These are phyloP conservation scores for Brachionus sp. DNA, from an alignment of 1,140 invertebrate species.

Conservation along the genomic window DNA sequence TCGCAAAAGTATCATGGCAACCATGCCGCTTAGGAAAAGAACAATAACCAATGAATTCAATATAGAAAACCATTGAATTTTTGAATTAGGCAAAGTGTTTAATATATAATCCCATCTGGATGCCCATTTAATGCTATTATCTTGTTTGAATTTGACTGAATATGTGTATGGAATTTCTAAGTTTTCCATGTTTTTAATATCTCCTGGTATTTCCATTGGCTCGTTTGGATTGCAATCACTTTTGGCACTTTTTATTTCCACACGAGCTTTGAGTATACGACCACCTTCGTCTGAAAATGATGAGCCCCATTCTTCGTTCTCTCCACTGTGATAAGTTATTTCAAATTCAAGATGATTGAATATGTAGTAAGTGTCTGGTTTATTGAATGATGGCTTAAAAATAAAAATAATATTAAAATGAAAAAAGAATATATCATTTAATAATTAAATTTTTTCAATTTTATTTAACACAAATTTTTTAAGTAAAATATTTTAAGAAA, in stretches of 20 bases:
- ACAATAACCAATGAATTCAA: slow-evolving; percentile 66
- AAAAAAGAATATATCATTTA: too few species aligned
- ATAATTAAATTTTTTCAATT: too few species aligned
- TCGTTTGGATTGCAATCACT: not conserved
- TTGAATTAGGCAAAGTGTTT: slow-evolving; percentile 94
- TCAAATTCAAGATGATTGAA: slow-evolving; percentile 94
- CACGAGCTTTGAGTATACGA: slow-evolving; percentile 78
- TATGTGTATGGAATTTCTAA: slow-evolving; percentile 43
- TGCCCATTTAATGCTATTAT: slow-evolving; percentile 90
- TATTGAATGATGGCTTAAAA: slow-evolving; percentile 21
- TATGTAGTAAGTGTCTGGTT: slow-evolving; percentile 74
- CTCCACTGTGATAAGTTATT: slow-evolving; percentile 85
- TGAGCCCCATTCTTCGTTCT: slow-evolving; percentile 75
- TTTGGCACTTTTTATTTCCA: slow-evolving; percentile 72
- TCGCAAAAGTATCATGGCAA: slow-evolving; percentile 94
- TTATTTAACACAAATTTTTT: too few species aligned
- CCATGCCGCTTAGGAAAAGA: slow-evolving; percentile 84
- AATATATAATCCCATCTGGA: slow-evolving; percentile 98
- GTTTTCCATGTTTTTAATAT: slow-evolving; percentile 4
- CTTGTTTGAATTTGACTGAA: slow-evolving; percentile 53
- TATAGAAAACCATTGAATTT: slow-evolving; percentile 91
- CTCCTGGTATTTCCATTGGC: slow-evolving; percentile 17
- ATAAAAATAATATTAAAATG: not conserved
- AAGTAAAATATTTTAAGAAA: too few species aligned
- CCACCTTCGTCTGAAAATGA: slow-evolving; percentile 71